A percentile compares a stretch with the other conserved stretches of the same genome.
These are phyloP conservation scores for Drosophila greeni DNA, from an alignment of 2,888 invertebrate species.

Conservation along the genomic window DNA sequence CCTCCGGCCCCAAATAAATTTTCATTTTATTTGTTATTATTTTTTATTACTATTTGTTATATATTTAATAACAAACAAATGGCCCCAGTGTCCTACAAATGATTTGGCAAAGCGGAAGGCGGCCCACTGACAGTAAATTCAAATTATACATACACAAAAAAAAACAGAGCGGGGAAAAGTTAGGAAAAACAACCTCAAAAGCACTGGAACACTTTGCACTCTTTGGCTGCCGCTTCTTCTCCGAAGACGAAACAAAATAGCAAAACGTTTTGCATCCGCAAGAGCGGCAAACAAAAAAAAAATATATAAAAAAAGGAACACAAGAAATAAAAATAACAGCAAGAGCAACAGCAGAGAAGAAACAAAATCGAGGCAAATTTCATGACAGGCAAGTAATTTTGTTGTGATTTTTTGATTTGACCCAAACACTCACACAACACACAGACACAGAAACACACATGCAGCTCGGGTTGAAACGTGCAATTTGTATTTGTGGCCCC, in stretches of 20 bases:
- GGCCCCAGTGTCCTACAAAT: slow-evolving; percentile 47
- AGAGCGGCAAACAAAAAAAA: slow-evolving; percentile 35
- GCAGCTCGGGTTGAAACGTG: slow-evolving; percentile 61
- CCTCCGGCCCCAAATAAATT: too few species aligned
- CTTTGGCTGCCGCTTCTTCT: slow-evolving; percentile 19
- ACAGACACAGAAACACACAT: slow-evolving; percentile 16
- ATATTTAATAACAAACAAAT: not conserved
- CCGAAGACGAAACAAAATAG: slow-evolving; percentile 53
- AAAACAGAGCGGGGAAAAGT: slow-evolving; percentile 24
- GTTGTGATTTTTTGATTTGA: slow-evolving; percentile 73
- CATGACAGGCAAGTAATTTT: slow-evolving; percentile 73
- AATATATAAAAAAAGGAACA: slow-evolving; percentile 14
- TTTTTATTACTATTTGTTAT: too few species aligned
- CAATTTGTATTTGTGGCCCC: slow-evolving; percentile 55
- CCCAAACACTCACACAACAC: slow-evolving; percentile 59
- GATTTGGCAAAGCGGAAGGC: slow-evolving; percentile 59
- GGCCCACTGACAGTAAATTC: slow-evolving; percentile 67
- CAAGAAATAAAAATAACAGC: slow-evolving; percentile 11
- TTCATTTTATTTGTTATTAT: not conserved
- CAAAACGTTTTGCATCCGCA: slow-evolving; percentile 66
- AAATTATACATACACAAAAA: slow-evolving; percentile 60
- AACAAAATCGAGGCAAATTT: slow-evolving; percentile 65
- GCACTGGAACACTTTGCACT: slow-evolving; percentile 69
- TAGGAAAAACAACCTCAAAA: slow-evolving; percentile 47
- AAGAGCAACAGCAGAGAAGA: slow-evolving; percentile 23